phyloP scores from a whole-genome alignment of 2,113 vertebrate genomes.

The Psettodes erumei region DNA sequence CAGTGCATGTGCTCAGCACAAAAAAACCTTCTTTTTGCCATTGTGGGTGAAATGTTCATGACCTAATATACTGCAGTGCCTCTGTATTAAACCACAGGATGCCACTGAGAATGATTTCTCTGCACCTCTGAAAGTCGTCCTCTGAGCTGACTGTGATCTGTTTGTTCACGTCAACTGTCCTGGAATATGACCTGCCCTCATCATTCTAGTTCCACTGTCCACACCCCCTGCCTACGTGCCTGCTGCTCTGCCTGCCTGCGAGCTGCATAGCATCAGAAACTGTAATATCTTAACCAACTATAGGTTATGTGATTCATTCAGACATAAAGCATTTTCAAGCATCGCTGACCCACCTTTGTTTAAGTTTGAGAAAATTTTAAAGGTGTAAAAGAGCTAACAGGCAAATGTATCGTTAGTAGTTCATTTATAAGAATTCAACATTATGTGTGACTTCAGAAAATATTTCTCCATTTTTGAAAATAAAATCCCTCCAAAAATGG shows the following conservation, averaged over 20 bases:
- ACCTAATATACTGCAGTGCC: conserved; percentile 10
- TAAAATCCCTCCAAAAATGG: neutral
- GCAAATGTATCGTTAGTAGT: neutral
- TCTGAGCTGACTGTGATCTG: conserved; percentile 54
- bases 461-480: too few species aligned
- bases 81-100: conserved; percentile 22
- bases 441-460: neutral
- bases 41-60: conserved; percentile 12
- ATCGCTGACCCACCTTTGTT: neutral
- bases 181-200: conserved; percentile 62
- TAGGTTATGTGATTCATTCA: neutral
- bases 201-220: conserved; percentile 44
- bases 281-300: too few species aligned
- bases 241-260: conserved; percentile 30
- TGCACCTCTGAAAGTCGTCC: conserved; percentile 50
- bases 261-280: conserved; percentile 19
- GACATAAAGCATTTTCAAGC: neutral
- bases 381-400: neutral
- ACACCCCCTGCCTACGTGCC: conserved; percentile 36
- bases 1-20: conserved; percentile 8
- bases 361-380: neutral
- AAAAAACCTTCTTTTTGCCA: neutral
- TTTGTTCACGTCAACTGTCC: conserved; percentile 71
- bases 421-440: neutral
- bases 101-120: conserved; percentile 15